These are phyloP conservation scores for Leptestheria dahalacensis DNA, from an alignment of 1,140 invertebrate species.

Conservation along the genomic window DNA sequence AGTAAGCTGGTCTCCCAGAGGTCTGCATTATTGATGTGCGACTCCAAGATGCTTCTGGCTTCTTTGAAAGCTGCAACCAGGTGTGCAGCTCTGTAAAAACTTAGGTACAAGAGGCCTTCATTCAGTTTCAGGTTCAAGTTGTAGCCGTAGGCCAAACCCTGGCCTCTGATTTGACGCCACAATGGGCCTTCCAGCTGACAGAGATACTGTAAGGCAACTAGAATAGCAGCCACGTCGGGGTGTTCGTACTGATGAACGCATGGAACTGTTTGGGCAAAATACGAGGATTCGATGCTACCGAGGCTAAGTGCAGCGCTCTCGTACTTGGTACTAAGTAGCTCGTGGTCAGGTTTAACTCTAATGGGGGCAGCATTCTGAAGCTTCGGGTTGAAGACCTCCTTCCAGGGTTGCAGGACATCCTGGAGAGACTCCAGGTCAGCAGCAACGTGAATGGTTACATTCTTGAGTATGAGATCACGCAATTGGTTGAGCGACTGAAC, in stretches of 20 bases:
- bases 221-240: slow-evolving; percentile 50
- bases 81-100: slow-evolving; percentile 57
- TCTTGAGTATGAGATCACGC: slow-evolving; percentile 40
- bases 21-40: slow-evolving; percentile 40
- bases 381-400: neutral
- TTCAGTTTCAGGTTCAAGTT: slow-evolving; percentile 41
- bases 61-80: slow-evolving; percentile 57
- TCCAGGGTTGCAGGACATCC: neutral
- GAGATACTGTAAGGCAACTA: slow-evolving; percentile 70
- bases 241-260: slow-evolving; percentile 45
- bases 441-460: slow-evolving; percentile 52
- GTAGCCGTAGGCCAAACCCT: slow-evolving; percentile 69
- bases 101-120: slow-evolving; percentile 52
- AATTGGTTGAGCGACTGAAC: slow-evolving; percentile 45
- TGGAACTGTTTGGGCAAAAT: slow-evolving; percentile 46
- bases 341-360: neutral
- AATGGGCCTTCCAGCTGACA: slow-evolving; percentile 76
- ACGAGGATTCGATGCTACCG: slow-evolving; percentile 64
- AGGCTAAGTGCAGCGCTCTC: slow-evolving; percentile 53
- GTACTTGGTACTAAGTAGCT: neutral
- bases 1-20: slow-evolving; percentile 56
- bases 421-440: slow-evolving; percentile 46
- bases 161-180: slow-evolving; percentile 68
- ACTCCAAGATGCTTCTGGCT: slow-evolving; percentile 31
- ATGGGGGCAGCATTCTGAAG: neutral